phyloP scores from a whole-genome alignment of 2,797 vertebrate genomes.

The Danionella dracula region DNA sequence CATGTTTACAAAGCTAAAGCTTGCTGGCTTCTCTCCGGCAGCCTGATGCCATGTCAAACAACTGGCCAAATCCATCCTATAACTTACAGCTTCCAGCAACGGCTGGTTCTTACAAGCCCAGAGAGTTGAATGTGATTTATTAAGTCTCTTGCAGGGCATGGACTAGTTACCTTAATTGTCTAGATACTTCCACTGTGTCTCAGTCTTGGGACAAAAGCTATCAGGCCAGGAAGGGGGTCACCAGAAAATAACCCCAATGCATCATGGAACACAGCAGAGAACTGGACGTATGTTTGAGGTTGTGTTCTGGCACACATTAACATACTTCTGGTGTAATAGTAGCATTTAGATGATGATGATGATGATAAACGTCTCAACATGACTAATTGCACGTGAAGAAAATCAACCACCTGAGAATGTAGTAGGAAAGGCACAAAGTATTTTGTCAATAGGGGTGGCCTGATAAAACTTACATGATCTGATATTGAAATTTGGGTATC shows the following conservation, averaged over 20 bases:
- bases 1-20: slow-evolving; percentile 59
- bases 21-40: slow-evolving; percentile 56
- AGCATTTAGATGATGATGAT: slow-evolving; percentile 54
- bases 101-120: slow-evolving; percentile 13
- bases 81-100: slow-evolving; percentile 43
- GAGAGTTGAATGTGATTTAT: slow-evolving; percentile 32
- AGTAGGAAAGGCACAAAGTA: not conserved
- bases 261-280: slow-evolving; percentile 69
- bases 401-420: slow-evolving; percentile 71
- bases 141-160: slow-evolving; percentile 16
- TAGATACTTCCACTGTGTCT: slow-evolving; percentile 7
- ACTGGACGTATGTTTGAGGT: slow-evolving; percentile 47
- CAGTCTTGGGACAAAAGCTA: slow-evolving; percentile 57
- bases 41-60: slow-evolving; percentile 60
- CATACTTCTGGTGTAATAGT: slow-evolving; percentile 69
- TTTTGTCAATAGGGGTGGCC: no score
- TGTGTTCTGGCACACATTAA: slow-evolving; percentile 59
- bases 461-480: no score
- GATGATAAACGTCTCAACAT: slow-evolving; percentile 52
- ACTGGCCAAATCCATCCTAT: slow-evolving; percentile 46
- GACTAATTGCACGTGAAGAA: slow-evolving; percentile 77
- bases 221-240: slow-evolving; percentile 70
- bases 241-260: slow-evolving; percentile 75
- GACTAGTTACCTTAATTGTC: slow-evolving; percentile 31
- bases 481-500: no score